These are phyloP conservation scores for Rhipidura dahli DNA, from an alignment of 2,113 vertebrate genomes.

Conservation along the genomic window DNA sequence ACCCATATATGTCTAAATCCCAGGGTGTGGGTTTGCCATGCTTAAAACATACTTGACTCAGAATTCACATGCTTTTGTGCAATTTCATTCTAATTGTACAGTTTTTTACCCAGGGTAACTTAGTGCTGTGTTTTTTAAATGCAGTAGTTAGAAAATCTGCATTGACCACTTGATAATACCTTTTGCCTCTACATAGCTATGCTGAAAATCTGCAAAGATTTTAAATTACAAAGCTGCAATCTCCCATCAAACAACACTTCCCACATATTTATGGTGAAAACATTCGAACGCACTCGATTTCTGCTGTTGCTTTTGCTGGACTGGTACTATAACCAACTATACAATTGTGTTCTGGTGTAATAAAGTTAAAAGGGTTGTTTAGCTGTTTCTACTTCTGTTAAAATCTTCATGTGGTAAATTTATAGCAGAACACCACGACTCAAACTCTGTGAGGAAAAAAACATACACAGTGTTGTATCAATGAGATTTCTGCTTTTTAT, in stretches of 20 bases:
- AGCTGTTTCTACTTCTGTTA: neutral
- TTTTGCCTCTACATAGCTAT: neutral
- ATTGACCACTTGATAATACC: neutral
- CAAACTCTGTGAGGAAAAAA: neutral
- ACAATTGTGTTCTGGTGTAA: neutral
- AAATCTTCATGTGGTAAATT: neutral
- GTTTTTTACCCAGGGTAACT: neutral
- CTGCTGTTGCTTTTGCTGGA: neutral
- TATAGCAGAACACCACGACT: neutral
- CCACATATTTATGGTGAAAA: neutral
- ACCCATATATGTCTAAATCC: neutral
- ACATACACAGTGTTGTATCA: neutral
- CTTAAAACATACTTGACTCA: conserved; percentile 10
- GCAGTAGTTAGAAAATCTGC: neutral
- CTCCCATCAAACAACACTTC: neutral
- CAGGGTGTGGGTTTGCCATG: neutral
- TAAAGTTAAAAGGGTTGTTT: neutral
- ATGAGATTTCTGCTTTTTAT: neutral
- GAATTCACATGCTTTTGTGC: neutral
- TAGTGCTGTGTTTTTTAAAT: neutral
- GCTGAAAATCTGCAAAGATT: neutral
- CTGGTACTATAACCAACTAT: neutral
- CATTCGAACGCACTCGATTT: neutral
- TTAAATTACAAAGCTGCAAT: neutral
- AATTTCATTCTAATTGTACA: neutral